Percentiles rank a stretch among this genome's conserved stretches.
Conservation (phyloP, 2,797 vertebrate genomes). For the Orestias chungarensis region DNA sequence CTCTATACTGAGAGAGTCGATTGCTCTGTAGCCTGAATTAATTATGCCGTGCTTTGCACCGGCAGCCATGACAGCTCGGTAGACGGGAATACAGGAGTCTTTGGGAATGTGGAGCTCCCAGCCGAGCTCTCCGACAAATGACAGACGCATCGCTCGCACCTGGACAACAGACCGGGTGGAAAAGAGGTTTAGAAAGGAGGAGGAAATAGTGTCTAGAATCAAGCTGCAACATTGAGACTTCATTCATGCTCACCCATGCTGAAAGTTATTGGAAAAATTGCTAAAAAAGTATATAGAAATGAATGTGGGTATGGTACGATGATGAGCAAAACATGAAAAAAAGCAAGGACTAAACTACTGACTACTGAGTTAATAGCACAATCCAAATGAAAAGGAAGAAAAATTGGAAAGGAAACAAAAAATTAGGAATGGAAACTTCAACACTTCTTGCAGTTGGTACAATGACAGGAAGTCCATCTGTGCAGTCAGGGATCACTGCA, state of each 20-base stretch:
- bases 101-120: conserved; percentile 95
- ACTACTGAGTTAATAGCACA: not conserved
- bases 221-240: conserved; percentile 11
- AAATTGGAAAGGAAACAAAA: conserved; percentile 7
- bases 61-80: conserved; percentile 88
- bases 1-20: conserved; percentile 96
- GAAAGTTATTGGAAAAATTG: not conserved
- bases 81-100: conserved; percentile 86
- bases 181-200: conserved; percentile 25
- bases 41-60: conserved; percentile 84
- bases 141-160: conserved; percentile 93
- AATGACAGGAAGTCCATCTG: conserved; percentile 71
- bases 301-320: not conserved
- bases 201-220: conserved; percentile 6
- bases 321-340: not conserved
- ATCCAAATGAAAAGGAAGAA: not conserved
- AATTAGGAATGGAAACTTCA: conserved; percentile 32
- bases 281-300: not conserved
- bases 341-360: not conserved
- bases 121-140: conserved; percentile 94
- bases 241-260: not conserved
- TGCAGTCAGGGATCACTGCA: conserved; percentile 56
- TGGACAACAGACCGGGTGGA: conserved; percentile 52
- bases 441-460: conserved; percentile 53
- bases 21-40: conserved; percentile 94